Base-by-base conservation (phyloP, 2,113 vertebrate species). In the Atrichornis clamosus region DNA sequence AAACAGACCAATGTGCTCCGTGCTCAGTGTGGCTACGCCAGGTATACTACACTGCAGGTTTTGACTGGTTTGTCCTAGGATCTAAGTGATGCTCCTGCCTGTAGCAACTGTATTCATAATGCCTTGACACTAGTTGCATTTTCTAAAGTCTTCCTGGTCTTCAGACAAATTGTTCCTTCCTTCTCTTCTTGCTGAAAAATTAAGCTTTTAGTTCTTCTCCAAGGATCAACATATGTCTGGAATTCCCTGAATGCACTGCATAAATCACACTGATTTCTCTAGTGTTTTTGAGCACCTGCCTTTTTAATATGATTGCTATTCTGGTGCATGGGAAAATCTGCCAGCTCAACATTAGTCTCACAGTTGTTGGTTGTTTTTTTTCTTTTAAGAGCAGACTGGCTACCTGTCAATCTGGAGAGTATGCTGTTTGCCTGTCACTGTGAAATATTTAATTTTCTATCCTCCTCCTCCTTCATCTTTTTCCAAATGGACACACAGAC, bases 241-340 rank as follows among this genome's bases (percentile, higher is more conserved):
- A 80, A 68, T 89, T 92, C 86, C 90, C 73, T 50, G 64, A 90
- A 78, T 0, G 0, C n/a, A 56, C 27, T 41, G 65, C 90, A 72
- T 63, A 94, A 96, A 87, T 95, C 69, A 78, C 37, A 41, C 9
- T 96, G 88, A 95, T 96, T 92, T 93, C 93, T 92, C 85, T 42
- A 87, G 86, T 46, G 92, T 6, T 86, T 95, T 84, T 52, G 28
- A 79, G 72, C 83, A 86, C 80, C 85, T 94, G 86, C 39, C 60
- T 94, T 95, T 90, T 86, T 92, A 84, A 92, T 92, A 56, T 0
- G 3, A 78, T 84, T 92, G 49, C 62, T 91, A 50, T 86, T 78
- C 49, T 92, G 41, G 78, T 78, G 60, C 76, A 75, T 35, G 32
- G 80, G 63, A 89, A 95, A 90, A 63, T 7, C 63, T 93, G 80